Base-by-base conservation (phyloP, 2,113 vertebrate genomes). In the Theristicus caerulescens region DNA sequence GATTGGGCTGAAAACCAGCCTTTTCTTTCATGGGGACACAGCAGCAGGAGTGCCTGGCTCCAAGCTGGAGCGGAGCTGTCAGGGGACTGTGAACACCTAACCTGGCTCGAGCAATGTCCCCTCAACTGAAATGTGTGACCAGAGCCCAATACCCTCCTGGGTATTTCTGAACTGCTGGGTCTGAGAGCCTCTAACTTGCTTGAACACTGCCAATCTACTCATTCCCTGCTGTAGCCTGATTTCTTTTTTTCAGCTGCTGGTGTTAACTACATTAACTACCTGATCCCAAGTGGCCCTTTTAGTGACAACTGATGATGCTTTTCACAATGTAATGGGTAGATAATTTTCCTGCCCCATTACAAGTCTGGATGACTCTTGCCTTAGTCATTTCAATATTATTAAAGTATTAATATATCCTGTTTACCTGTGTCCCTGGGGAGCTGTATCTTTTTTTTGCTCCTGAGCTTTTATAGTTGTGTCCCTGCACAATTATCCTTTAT, bases 61-160 rank as follows among this genome's bases (percentile, higher is more conserved):
- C 4, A 5, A 27, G 16, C 9, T 55, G 59, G 27, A 31, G 1
- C 3, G 6, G 6, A 52, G 5, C 17, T 69, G 52, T 10, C 36
- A 52, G 54, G 21, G 34, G 15, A 25, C 58, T 0, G 1, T 27
- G 72, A 61, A 47, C 26, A 19, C 32, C 52, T 77, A 40, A 54
- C 9, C 54, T 71, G 27, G 20, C 44, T 77, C 0, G 0, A 72
- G 42, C 58, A 51, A 31, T 84, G 58, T 2, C 11, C 17, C 13
- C 42, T 82, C 20, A 27, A 0, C 13, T 13, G 32, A 40, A 73
- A n/a, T 0, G 0, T 22, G 47, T 44, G 47, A 42, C 31, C 7
- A 5, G 10, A 88, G n/a, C 29, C 20, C 36, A 17, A 1, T 2
- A 40, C 4, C 4, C 46, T 0, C 1, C 20, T 20, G 17, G 24